Base-by-base conservation (phyloP, 64 coral and sea anemone genomes). In the Catalaphyllia jardinei region DNA sequence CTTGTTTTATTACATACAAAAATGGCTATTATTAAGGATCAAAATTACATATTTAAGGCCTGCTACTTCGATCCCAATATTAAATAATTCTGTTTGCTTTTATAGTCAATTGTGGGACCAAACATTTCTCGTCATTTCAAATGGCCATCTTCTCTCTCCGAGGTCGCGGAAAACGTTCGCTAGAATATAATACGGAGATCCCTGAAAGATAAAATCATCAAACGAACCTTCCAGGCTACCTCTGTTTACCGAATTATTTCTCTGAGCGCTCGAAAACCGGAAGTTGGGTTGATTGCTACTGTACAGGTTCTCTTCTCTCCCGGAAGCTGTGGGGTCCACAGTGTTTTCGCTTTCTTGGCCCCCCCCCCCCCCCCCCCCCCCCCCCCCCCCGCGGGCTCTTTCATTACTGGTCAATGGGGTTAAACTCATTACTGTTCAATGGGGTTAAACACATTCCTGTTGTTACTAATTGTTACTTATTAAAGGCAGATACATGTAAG, bases 131-230 rank as follows among this genome's bases (percentile, higher is more conserved):
- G 13, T 67, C 24, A 51, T 67, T 39, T 35, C 14, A 51, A 22
- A 85, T 85, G 33, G 81, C 62, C 35, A 71, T 39, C 65, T 50
- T 85, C 62, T 49, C 3, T 71, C 81, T 16, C 51, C 81, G 4
- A 71, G 22, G 31, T 85, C 14, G 38, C 81, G 18, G 7, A 85
- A 71, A 14, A 63, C 10, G 63, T 65, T 85, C 50, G 22, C 62
- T 27, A 52, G 13, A 10, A 85, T 22, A 31, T 65, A 30, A 64
- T 29, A 13, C 2, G 33, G 63, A 29, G 35, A n/a, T 22, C 81
- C 14, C 15, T 28, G 62, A 11, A 24, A 11, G 10, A 24, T 22
- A 29, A 85, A 71, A 25, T 27, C 12, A 49, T 67, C 62, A 71
- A 52, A 85, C 27, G 31, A 50, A 39, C 29, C 8, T 8, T 42